These are phyloP conservation scores for Gymnopithys bicolor DNA, from an alignment of 2,797 vertebrate species.

Conservation along the genomic window DNA sequence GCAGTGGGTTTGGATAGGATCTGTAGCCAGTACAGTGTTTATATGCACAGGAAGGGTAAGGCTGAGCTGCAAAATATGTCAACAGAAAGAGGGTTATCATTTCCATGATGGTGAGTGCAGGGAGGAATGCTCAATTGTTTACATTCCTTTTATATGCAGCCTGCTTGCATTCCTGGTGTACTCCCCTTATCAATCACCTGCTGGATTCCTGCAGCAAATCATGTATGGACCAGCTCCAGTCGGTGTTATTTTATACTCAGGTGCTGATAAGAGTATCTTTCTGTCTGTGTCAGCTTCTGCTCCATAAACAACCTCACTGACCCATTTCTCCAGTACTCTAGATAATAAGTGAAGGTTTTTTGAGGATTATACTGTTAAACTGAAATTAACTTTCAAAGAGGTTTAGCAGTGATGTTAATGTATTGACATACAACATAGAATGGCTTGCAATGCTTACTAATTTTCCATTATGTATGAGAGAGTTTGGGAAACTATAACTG, in stretches of 20 bases:
- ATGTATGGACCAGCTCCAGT: neutral
- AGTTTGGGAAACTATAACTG: neutral
- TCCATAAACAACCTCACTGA: slow-evolving; percentile 13
- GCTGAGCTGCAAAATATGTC: slow-evolving; percentile 4
- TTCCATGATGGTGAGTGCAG: slow-evolving; percentile 2
- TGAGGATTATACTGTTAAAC: slow-evolving; percentile 18
- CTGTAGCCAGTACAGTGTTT: neutral
- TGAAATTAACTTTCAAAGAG: slow-evolving; percentile 10
- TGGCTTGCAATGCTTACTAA: neutral
- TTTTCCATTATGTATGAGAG: neutral
- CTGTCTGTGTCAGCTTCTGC: neutral
- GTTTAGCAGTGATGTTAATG: neutral
- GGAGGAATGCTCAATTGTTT: slow-evolving; percentile 44
- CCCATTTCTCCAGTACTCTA: neutral
- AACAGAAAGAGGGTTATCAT: neutral
- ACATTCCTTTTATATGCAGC: slow-evolving; percentile 29
- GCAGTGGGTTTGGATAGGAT: neutral
- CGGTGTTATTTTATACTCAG: neutral
- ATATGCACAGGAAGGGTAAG: neutral
- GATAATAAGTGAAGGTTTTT: slow-evolving; percentile 13
- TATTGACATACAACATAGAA: neutral
- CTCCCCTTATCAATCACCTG: slow-evolving; percentile 36
- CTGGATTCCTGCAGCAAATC: slow-evolving; percentile 37
- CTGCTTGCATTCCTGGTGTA: slow-evolving; percentile 25
- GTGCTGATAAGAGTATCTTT: slow-evolving; percentile 27